Conservation (phyloP, 2,113 vertebrate genomes). For the Heterocephalus glaber region DNA sequence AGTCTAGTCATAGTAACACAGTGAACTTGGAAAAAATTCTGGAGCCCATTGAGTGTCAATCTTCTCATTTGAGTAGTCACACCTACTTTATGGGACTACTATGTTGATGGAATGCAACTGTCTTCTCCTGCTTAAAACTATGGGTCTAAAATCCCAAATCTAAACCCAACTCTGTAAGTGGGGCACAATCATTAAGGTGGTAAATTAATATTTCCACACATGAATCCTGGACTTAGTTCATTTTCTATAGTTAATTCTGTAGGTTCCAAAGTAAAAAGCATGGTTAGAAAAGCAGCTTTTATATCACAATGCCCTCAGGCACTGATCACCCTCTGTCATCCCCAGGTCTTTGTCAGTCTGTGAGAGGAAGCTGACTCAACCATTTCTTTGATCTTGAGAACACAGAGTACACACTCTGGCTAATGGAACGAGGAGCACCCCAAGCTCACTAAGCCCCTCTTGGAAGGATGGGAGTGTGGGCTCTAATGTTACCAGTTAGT, state of each 20-base stretch:
- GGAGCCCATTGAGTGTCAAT: background rate
- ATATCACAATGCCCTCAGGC: background rate
- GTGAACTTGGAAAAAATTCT: background rate
- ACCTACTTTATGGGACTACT: background rate
- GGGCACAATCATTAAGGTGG: background rate
- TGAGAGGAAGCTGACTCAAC: background rate
- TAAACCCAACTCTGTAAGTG: background rate
- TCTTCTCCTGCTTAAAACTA: background rate
- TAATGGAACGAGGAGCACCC: rapidly evolving
- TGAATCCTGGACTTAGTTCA: background rate
- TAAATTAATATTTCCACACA: background rate
- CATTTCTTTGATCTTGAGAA: background rate
- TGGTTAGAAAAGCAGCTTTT: background rate
- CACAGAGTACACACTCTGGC: background rate
- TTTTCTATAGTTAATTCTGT: background rate
- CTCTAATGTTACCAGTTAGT: background rate
- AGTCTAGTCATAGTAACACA: background rate
- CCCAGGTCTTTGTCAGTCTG: background rate
- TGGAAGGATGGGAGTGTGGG: rapidly evolving
- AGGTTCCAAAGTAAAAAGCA: background rate
- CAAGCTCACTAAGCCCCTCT: rapidly evolving
- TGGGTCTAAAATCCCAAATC: background rate
- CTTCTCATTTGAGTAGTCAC: background rate
- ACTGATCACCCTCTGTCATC: background rate
- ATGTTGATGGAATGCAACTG: background rate